Evolutionary conservation across 1,140 invertebrate genomes (phyloP).

Genomic region (Telenomus remus): DNA sequence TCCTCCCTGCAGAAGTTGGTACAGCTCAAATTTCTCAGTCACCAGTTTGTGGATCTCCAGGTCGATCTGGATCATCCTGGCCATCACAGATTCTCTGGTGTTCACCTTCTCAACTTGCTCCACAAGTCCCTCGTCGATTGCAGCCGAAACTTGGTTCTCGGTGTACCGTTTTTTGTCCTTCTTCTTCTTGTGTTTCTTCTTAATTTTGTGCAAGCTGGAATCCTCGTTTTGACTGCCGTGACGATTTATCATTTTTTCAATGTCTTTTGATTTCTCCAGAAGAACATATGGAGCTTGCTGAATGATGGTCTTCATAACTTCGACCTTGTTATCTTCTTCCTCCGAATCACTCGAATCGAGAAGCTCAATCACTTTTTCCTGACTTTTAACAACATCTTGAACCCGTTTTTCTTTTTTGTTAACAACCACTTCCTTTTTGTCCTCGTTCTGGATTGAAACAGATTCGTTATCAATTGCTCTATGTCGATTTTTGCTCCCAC

Average conservation of each 20-base stretch:
- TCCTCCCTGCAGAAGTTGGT: conserved; percentile 62
- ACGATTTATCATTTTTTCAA: conserved; percentile 38
- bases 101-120: conserved; percentile 37
- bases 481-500: too few species aligned
- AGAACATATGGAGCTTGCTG: conserved; percentile 52
- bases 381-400: not conserved
- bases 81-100: conserved; percentile 61
- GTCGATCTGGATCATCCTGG: conserved; percentile 72
- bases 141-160: conserved; percentile 37
- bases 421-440: too few species aligned
- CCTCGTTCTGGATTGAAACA: too few species aligned
- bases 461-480: too few species aligned
- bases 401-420: too few species aligned
- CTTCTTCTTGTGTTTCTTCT: conserved; percentile 47
- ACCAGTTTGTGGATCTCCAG: conserved; percentile 70
- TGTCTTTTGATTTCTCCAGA: conserved; percentile 50
- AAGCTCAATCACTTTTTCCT: not conserved
- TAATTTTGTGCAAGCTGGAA: conserved; percentile 41
- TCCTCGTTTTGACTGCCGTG: conserved; percentile 11
- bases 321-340: conserved; percentile 4
- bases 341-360: conserved; percentile 13
- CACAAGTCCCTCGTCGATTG: conserved; percentile 34
- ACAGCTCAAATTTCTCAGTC: conserved; percentile 68
- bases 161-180: conserved; percentile 44
- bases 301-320: conserved; percentile 41